Base-by-base conservation (phyloP, 2,888 invertebrate genomes). In the Frankliniella fusca region DNA sequence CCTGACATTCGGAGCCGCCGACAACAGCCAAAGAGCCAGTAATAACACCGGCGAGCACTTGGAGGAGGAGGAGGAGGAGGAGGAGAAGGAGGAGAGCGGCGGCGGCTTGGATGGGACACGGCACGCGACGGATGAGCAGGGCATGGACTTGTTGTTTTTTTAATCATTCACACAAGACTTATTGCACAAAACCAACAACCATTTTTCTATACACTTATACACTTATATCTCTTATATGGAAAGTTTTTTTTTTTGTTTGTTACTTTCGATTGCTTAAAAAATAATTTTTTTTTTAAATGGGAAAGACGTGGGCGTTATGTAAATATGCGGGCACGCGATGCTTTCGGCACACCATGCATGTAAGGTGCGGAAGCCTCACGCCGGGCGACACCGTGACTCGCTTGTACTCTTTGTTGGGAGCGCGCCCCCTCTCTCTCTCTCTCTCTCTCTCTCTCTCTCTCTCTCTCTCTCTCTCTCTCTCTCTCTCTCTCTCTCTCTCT, bases 361-460 rank as follows among this genome's bases (percentile, higher is more conserved):
- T 38, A 38, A 38, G 38, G 38, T 38, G 38, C 38, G 38, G 38
- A 38, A 38, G 38, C 38, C 38, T 38, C n/a, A n/a, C n/a, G n/a
- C n/a, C n/a, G 38, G 38, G 38, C 38, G 38, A 38, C 38, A 38
- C 38, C 38, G 38, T 38, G 38, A 38, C 38, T 38, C 38, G 38
- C 38, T 38, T 38, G 5, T 38, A 38, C 38, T 38, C 38, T 38
- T 38, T 38, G 38, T 38, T 38, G 38, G 38, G 5, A 2, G 38
- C 54, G 3, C 54, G 1, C 8, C 8, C 54, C 8, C 54, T 54
- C 54, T 54, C 54, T 54, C 54, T 54, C 54, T 54, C 54, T 54
- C 54, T 54, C 54, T 54, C 54, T 54, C 54, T 54, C 54, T 54
- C 54, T 54, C 54, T 54, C 54, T 54, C 54, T 54, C 54, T 54